Percentiles rank a stretch among this genome's conserved stretches.
Conservation (phyloP, 1,140 invertebrate species). For the Drosophila asahinai region DNA sequence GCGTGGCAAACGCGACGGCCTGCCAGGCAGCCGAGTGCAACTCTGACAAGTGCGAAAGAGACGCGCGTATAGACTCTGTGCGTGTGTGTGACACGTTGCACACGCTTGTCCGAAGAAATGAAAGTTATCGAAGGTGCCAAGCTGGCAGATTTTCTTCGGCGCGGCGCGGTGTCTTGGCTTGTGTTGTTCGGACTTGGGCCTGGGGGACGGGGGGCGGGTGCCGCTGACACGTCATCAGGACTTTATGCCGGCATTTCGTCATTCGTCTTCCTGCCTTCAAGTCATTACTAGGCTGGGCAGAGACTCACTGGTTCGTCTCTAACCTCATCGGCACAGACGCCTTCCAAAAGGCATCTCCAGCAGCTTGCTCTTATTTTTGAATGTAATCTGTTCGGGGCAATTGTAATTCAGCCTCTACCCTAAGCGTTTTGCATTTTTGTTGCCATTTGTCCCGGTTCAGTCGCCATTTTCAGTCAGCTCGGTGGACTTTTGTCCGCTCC, state of each 20-base stretch:
- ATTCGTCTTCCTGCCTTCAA: background rate
- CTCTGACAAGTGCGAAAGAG: constrained; percentile 69
- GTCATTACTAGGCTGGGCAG: constrained; percentile 8
- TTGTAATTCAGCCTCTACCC: background rate
- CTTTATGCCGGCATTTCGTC: constrained; percentile 5
- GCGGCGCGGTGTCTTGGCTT: constrained; percentile 26
- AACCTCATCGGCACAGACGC: constrained; percentile 59
- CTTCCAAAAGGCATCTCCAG: constrained; percentile 1
- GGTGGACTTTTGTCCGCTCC: constrained; percentile 15
- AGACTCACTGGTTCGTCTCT: constrained; percentile 57
- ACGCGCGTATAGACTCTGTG: constrained; percentile 56
- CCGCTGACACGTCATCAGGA: constrained; percentile 53
- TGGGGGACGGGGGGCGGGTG: background rate
- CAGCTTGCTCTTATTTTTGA: constrained; percentile 9
- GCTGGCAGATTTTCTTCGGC: constrained; percentile 80
- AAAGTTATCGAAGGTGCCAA: constrained; percentile 84
- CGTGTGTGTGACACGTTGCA: constrained; percentile 79
- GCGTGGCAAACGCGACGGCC: constrained; percentile 68
- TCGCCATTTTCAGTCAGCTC: constrained; percentile 10
- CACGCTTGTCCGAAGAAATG: constrained; percentile 71
- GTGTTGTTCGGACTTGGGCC: constrained; percentile 7
- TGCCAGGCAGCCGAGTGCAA: constrained; percentile 46
- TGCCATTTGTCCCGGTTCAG: background rate
- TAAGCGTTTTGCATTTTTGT: background rate
- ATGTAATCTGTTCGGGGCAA: background rate